Base-by-base conservation (phyloP, 2,888 invertebrate species). In the Torymus aiolomorphi region DNA sequence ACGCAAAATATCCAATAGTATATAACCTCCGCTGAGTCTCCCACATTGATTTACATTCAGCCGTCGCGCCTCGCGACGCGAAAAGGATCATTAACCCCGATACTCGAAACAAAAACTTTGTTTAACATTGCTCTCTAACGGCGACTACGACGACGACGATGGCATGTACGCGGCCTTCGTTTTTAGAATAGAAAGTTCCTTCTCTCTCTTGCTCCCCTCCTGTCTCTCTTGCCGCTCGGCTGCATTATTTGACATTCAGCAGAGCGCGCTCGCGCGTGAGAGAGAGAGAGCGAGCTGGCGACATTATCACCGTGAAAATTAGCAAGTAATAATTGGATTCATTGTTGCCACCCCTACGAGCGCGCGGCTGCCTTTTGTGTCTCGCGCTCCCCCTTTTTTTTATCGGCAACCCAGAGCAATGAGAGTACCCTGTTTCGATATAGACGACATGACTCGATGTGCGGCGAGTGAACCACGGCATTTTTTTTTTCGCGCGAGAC, bases 171-270 rank as follows among this genome's bases (percentile, higher is more conserved):
- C 8, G 42, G 72, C 42, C 80, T 70, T 80, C 69, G 63, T 42
- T 72, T 74, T 82, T 70, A 66, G 63, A 74, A 86, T 88, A 89
- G 89, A 89, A 89, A 89, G 89, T 89, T 86, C 82, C 83, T 84
- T 51, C 61, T 51, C 62, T 16, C 42, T 54, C 54, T 31, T 65
- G 16, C 57, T 65, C 20, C 54, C 13, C 14, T 54, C 62, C 51
- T 42, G 13, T 18, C 42, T 24, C 18, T 42, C 16, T 14, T 2
- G 24, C 84, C 52, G 20, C 51, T 11, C 59, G 52, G 16, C 54
- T 56, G 70, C 87, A 86, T 88, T 87, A 87, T 88, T 88, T 87
- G 87, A 86, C 87, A 87, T 87, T 87, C 85, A 83, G 82, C 83
- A 78, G 78, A 70, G 63, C 70, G 57, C 56, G 56, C 59, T 51